Percentiles rank a stretch among this genome's conserved stretches.
Conservation (phyloP, 2,113 vertebrate species). For the Sigmodon hispidus region DNA sequence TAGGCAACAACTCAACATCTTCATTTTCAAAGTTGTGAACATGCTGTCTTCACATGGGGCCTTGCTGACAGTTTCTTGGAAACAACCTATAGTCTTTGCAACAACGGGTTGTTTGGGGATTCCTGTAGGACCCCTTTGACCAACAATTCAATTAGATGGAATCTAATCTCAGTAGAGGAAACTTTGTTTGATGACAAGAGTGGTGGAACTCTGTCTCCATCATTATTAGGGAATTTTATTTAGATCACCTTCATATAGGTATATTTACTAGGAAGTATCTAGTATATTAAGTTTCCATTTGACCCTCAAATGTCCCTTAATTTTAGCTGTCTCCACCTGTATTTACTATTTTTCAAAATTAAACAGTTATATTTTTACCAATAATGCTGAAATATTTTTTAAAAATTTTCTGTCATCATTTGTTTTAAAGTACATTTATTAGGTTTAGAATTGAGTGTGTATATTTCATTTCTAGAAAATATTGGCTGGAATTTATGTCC, state of each 20-base stretch:
- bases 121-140: background rate
- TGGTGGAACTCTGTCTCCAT: background rate
- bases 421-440: constrained; percentile 25
- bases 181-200: background rate
- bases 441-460: background rate
- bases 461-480: constrained; percentile 7
- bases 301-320: background rate
- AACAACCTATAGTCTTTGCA: background rate
- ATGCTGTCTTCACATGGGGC: background rate
- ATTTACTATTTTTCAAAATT: background rate
- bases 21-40: background rate
- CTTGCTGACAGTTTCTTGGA: too few species aligned
- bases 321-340: background rate
- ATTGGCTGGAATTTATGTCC: background rate
- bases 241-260: background rate
- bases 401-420: background rate
- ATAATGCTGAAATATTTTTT: background rate
- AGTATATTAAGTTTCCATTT: background rate
- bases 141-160: background rate
- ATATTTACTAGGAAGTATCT: background rate
- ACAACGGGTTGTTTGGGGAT: background rate
- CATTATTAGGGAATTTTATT: background rate
- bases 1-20: background rate
- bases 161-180: background rate
- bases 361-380: background rate